Evolutionary conservation across 2,888 invertebrate species (phyloP).

Genomic region (Microctonus brassicae): DNA sequence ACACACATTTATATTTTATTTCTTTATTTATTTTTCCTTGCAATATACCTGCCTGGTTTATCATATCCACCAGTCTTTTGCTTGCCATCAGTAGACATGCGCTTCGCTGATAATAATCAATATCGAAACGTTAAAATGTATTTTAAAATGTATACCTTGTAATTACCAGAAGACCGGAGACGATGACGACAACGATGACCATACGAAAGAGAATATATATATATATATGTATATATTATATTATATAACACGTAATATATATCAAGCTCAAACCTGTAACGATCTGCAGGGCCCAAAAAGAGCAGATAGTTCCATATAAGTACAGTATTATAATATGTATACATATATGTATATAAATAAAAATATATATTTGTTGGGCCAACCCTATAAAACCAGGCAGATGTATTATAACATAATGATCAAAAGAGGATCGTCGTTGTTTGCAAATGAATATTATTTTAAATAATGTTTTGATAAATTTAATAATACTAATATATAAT

Average conservation of each 20-base stretch:
- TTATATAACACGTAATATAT: too few species aligned
- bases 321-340: neutral
- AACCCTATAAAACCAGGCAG: constrained; percentile 39
- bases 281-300: constrained; percentile 2
- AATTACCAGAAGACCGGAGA: constrained; percentile 44
- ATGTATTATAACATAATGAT: constrained; percentile 41
- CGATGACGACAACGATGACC: constrained; percentile 31
- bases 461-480: too few species aligned
- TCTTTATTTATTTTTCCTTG: neutral
- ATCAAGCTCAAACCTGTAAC: constrained; percentile 1
- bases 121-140: constrained; percentile 47
- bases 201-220: constrained; percentile 19
- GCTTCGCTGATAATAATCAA: constrained; percentile 46
- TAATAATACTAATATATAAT: too few species aligned
- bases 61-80: too few species aligned
- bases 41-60: neutral
- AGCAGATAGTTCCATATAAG: neutral
- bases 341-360: neutral
- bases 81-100: constrained; percentile 15
- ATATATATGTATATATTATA: too few species aligned
- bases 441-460: neutral
- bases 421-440: neutral
- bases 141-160: constrained; percentile 46
- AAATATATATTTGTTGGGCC: neutral
- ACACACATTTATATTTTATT: neutral